phyloP scores from a whole-genome alignment of 1,140 invertebrate genomes.

The Phthorimaea operculella region DNA sequence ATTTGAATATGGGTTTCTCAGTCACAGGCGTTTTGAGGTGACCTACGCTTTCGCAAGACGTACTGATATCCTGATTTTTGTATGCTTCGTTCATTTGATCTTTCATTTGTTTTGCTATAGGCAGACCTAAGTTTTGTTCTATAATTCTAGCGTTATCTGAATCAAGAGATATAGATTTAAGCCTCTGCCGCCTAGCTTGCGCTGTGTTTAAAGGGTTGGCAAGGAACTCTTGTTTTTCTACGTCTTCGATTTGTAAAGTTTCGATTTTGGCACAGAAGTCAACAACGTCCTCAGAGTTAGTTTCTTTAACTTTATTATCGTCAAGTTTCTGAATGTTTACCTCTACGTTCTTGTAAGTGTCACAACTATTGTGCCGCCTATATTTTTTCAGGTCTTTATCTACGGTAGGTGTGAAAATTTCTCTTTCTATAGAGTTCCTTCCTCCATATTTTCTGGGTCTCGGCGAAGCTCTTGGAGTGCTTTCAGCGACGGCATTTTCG shows the following conservation, averaged over 20 bases:
- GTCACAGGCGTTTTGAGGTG: conserved; percentile 32
- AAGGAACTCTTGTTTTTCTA: conserved; percentile 33
- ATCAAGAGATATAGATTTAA: conserved; percentile 68
- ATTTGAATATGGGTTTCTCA: conserved; percentile 52
- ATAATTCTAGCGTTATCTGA: conserved; percentile 68
- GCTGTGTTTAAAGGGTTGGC: conserved; percentile 45
- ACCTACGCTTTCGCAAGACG: conserved; percentile 54
- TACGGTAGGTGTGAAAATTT: conserved; percentile 51
- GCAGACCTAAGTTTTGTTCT: conserved; percentile 66
- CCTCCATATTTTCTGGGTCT: conserved; percentile 47
- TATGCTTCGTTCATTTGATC: conserved; percentile 64
- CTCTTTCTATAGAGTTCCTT: conserved; percentile 54
- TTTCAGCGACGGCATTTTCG: conserved; percentile 34
- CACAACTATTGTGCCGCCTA: conserved; percentile 57
- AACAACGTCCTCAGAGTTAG: conserved; percentile 38
- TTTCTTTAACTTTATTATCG: conserved; percentile 27
- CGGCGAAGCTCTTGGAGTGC: conserved; percentile 32
- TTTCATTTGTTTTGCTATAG: conserved; percentile 64
- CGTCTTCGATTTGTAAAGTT: conserved; percentile 38
- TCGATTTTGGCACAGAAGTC: conserved; percentile 58
- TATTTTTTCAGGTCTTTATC: conserved; percentile 56
- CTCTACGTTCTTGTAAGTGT: conserved; percentile 54
- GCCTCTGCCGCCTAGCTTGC: conserved; percentile 55
- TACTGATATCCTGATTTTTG: conserved; percentile 55
- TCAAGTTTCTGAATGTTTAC: conserved; percentile 42